Conservation (phyloP, 2,888 invertebrate species). For the Parnassius mnemosyne region DNA sequence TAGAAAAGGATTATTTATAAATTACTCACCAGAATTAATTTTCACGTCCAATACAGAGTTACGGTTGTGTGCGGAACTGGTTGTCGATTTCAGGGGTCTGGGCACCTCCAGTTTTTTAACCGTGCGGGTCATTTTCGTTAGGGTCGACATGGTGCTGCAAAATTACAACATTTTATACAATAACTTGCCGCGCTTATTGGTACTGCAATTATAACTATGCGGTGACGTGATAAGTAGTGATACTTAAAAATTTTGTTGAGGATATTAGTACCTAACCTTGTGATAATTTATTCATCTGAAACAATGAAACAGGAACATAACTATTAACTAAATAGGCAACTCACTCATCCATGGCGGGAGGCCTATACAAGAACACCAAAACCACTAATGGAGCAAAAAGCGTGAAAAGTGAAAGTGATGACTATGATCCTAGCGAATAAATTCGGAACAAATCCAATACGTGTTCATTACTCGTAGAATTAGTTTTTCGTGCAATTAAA, state of each 20-base stretch:
- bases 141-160: slow-evolving; percentile 78
- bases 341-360: slow-evolving; percentile 78
- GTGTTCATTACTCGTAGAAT: slow-evolving; percentile 78
- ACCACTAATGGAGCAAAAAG: slow-evolving; percentile 68
- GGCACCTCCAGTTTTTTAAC: slow-evolving; percentile 88
- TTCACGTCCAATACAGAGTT: slow-evolving; percentile 76
- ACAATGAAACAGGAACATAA: slow-evolving; percentile 50
- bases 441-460: slow-evolving; percentile 79
- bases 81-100: slow-evolving; percentile 84
- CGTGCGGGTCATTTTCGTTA: slow-evolving; percentile 84
- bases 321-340: slow-evolving; percentile 54
- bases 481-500: slow-evolving; percentile 70
- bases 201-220: slow-evolving; percentile 4
- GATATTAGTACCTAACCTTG: slow-evolving; percentile 64
- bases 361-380: slow-evolving; percentile 60
- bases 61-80: slow-evolving; percentile 77
- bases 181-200: slow-evolving; percentile 22
- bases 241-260: slow-evolving; percentile 54
- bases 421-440: slow-evolving; percentile 78
- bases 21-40: slow-evolving; percentile 73
- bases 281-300: slow-evolving; percentile 58
- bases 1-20: too few species aligned
- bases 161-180: slow-evolving; percentile 37
- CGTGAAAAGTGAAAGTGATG: slow-evolving; percentile 79
- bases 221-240: slow-evolving; percentile 43